Conservation (phyloP, 2,113 vertebrate species). For the Alethe diademata region DNA sequence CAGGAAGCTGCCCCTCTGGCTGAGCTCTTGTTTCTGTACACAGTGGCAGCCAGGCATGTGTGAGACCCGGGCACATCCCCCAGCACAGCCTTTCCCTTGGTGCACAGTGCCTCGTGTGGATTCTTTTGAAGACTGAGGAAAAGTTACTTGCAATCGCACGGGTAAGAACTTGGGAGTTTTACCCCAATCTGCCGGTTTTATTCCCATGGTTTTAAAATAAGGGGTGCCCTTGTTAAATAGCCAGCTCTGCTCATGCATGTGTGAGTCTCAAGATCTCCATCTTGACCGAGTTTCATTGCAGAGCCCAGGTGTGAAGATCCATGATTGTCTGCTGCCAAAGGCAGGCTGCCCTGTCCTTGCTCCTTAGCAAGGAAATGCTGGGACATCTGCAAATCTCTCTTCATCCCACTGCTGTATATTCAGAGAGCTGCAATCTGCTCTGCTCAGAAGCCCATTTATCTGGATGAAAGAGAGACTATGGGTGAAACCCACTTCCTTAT, state of each 20-base stretch:
- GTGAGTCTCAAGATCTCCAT: not conserved
- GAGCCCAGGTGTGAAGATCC: not conserved
- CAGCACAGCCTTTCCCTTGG: not conserved
- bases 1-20: not conserved
- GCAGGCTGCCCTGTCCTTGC: not conserved
- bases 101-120: not conserved
- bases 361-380: not conserved
- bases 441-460: not conserved
- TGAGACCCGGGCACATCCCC: not conserved
- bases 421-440: not conserved
- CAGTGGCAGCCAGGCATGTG: not conserved
- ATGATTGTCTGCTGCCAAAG: not conserved
- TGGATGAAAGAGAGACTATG: not conserved
- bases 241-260: not conserved
- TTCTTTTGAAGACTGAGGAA: constrained; percentile 40
- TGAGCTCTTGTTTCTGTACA: not conserved
- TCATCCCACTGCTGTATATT: not conserved
- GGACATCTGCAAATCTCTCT: not conserved
- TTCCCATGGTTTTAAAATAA: not conserved
- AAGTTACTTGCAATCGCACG: not conserved
- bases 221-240: not conserved
- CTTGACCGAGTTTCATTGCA: not conserved
- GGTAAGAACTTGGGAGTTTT: constrained; percentile 37
- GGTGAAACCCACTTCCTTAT: not conserved
- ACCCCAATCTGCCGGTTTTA: not conserved